phyloP scores from a whole-genome alignment of 2,113 vertebrate genomes.

The Physeter macrocephalus region DNA sequence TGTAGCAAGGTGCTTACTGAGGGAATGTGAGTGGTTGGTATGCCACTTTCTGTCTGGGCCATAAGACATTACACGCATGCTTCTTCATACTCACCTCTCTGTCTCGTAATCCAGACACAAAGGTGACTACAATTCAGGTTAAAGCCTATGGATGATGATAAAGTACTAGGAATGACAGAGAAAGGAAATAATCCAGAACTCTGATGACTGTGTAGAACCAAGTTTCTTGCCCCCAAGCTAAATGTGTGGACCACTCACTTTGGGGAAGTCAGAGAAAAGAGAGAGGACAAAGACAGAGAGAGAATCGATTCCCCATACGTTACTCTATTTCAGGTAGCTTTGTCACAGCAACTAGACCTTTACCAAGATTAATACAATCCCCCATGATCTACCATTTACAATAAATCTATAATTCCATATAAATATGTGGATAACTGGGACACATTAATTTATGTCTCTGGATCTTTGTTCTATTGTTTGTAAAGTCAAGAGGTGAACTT shows the following conservation, averaged over 20 bases:
- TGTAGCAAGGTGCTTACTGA: not conserved
- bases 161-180: not conserved
- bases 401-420: not conserved
- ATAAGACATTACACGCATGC: fast-evolving
- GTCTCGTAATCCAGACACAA: not conserved
- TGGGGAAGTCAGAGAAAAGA: not conserved
- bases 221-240: not conserved
- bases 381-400: not conserved
- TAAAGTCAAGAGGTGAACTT: not conserved
- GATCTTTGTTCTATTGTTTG: not conserved
- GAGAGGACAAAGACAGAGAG: not conserved
- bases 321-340: not conserved
- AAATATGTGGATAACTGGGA: not conserved
- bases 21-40: not conserved
- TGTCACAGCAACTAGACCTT: not conserved
- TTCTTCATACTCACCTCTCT: not conserved
- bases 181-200: not conserved
- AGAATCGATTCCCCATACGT: not conserved
- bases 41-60: not conserved
- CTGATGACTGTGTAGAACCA: not conserved
- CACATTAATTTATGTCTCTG: not conserved
- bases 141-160: not conserved
- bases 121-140: not conserved
- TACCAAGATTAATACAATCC: not conserved
- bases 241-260: not conserved